Conservation (phyloP, 2,888 invertebrate genomes). For the Cryptocheilus praepositus region DNA sequence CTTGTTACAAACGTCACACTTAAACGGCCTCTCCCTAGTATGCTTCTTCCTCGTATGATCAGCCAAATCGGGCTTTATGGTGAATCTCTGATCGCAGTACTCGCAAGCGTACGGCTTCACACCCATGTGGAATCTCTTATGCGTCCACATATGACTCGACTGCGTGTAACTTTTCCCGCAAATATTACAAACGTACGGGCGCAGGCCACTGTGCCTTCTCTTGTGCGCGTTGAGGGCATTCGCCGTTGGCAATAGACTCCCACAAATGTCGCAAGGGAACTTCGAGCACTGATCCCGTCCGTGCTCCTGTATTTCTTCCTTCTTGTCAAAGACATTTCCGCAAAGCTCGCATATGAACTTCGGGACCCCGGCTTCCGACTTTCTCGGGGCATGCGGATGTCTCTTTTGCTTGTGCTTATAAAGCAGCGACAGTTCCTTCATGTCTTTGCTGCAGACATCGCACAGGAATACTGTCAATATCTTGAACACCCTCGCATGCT, state of each 20-base stretch:
- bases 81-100: conserved; percentile 79
- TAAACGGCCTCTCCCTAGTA: conserved; percentile 80
- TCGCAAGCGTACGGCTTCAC: conserved; percentile 81
- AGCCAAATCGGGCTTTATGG: conserved; percentile 80
- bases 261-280: conserved; percentile 64
- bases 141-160: conserved; percentile 81
- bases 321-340: conserved; percentile 68
- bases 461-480: conserved; percentile 75
- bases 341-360: conserved; percentile 77
- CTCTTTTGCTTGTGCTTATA: conserved; percentile 78
- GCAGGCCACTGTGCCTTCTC: conserved; percentile 64
- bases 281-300: conserved; percentile 62
- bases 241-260: conserved; percentile 58
- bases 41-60: conserved; percentile 81
- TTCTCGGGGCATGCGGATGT: conserved; percentile 74
- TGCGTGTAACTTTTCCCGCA: conserved; percentile 75
- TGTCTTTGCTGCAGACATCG: conserved; percentile 75
- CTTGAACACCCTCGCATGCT: conserved; percentile 75
- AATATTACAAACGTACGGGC: conserved; percentile 67
- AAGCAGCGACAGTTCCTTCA: conserved; percentile 76
- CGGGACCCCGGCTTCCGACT: conserved; percentile 55
- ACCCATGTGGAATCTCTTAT: conserved; percentile 81
- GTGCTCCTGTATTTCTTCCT: conserved; percentile 52
- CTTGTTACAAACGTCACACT: conserved; percentile 79
- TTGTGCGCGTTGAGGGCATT: conserved; percentile 65